Evolutionary conservation across 2,113 vertebrate species (phyloP), one percentile per base, ranked within the genome.

Genomic region (Eclectus roratus): DNA sequence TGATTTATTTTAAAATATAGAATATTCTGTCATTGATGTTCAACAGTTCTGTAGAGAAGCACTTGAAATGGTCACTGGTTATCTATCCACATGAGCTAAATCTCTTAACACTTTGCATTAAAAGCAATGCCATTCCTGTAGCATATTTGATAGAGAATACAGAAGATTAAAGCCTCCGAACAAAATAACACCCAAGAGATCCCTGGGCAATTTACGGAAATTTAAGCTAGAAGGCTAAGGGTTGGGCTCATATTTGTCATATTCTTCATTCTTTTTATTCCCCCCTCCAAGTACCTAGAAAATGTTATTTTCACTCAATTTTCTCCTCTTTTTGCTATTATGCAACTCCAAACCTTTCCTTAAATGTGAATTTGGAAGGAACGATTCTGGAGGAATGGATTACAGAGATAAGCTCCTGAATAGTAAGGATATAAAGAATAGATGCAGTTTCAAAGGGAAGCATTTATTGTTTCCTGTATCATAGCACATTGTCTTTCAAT

Each of bases 391-490:
- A 73, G 61, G 94, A 97, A 97, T 95, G 92, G 84, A 97, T 71
- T 58, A 79, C 66, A 88, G 72, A 97, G 96, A 97, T 95, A 97
- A 97, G 91, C 65, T 80, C 76, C 86, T 52, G 85, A 96, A 96
- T 73, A 86, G 81, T 74, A 91, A 89, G 78, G n/a, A 27, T 82
- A 93, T 89, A 97, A 97, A 97, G 92, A 97, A 94, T 2, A 97
- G 95, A 97, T 84, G 94, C 90, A 60, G 93, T 97, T 98, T 98
- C 95, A 96, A 97, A 97, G 82, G 85, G 81, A 89, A 97, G 56
- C 93, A 88, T 97, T 98, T 97, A 96, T 96, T 98, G 93, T 98
- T 97, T 98, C 96, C 94, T 97, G 85, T 94, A 94, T 96, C 90
- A 87, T 80, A 96, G 94, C 78, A 95, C 91, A 96, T 97, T 98